Evolutionary conservation across 30 jellyfish, hydroid and myxozoan genomes (phyloP).

Genomic region (Hydractinia echinata): DNA sequence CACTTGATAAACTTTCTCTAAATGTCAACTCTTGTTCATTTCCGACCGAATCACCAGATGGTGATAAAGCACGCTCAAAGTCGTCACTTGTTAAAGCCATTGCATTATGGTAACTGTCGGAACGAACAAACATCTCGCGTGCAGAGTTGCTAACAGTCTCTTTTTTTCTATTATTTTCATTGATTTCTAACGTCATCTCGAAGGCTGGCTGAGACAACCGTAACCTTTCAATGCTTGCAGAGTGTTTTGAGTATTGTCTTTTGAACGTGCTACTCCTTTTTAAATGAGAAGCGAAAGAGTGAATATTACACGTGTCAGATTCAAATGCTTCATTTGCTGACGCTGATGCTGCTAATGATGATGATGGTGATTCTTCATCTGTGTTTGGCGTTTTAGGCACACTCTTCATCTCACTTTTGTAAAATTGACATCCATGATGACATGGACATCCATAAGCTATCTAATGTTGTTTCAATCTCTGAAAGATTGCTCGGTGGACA

Average conservation of each 20-base stretch:
- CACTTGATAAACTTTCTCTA: not conserved
- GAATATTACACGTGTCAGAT: not conserved
- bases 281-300: slow-evolving; percentile 9
- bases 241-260: not conserved
- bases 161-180: not conserved
- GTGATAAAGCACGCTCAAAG: slow-evolving; percentile 1
- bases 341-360: not conserved
- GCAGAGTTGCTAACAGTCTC: not conserved
- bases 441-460: slow-evolving; percentile 20
- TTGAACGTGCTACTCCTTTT: slow-evolving; percentile 4
- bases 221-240: slow-evolving; percentile 41
- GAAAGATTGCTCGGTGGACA: slow-evolving; percentile 13
- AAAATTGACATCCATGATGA: slow-evolving; percentile 30
- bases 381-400: not conserved
- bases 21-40: too few species aligned
- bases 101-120: slow-evolving; percentile 30
- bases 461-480: not conserved
- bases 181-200: slow-evolving; percentile 39
- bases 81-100: slow-evolving; percentile 14
- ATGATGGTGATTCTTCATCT: not conserved
- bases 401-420: slow-evolving; percentile 7
- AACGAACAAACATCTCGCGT: not conserved
- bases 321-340: not conserved
- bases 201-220: slow-evolving; percentile 83
- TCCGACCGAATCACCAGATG: not conserved